Evolutionary conservation across 2,797 vertebrate species (phyloP), one percentile per base, ranked within the genome.

Genomic region (Molothrus aeneus): DNA sequence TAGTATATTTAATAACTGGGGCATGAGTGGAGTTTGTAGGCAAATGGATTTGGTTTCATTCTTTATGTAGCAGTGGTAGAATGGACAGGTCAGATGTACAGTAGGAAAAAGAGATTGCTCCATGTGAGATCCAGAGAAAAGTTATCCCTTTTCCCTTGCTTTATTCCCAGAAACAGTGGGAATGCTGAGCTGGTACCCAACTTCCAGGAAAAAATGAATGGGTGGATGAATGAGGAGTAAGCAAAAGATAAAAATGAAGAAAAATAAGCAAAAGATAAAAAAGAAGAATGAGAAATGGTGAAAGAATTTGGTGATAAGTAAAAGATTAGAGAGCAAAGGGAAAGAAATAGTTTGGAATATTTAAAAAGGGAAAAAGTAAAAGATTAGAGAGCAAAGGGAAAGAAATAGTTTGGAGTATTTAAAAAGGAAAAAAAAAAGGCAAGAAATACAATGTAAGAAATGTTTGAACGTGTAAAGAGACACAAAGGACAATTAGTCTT

Each of bases 11-110:
- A 88, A 91, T 92, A 94, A 90, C 26, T 48, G 56, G 63, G 40
- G 18, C 18, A 14, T 22, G 77, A 73, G 66, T 22, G 32, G 66
- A 81, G 68, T 56, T 75, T 82, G 77, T 32, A 79, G 90, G 71
- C 10, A 8, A 32, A 57, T 47, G 32, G 56, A 5, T 66, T 77
- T 79, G 48, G 29, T 50, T 57, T 29, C 5, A 77, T 19, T n/a
- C 61, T 81, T 66, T 34, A 56, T 66, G 16, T 29, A 34, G 77
- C 34, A 64, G 34, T 45, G 61, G 48, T 50, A 6, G 54, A 59
- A 57, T 4, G 51, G 43, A 5, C 32, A 51, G 50, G 15, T 61
- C 0, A 3, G 32, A 21, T 15, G 26, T 17, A 3, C 4, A 48
- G 72, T 60, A 83, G 43, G 61, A 40, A 72, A 56, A 75, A 3